A percentile compares a stretch with the other conserved stretches of the same genome.
Conservation (phyloP, 2,113 vertebrate genomes). For the Nyctibius bracteatus region DNA sequence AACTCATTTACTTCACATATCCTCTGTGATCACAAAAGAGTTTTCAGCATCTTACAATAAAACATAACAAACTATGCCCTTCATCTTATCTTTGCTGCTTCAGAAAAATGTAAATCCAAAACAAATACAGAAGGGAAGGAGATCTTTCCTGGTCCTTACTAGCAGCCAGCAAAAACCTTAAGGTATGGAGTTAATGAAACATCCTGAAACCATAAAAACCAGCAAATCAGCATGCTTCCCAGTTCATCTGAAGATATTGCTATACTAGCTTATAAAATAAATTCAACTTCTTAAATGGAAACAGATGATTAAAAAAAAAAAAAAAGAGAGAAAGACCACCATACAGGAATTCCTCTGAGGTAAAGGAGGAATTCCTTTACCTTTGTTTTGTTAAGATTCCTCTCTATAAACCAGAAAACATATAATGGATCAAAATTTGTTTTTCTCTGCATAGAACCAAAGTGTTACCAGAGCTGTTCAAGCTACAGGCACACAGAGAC, state of each 20-base stretch:
- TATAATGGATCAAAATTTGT: not conserved
- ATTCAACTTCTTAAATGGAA: not conserved
- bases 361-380: not conserved
- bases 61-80: not conserved
- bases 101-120: not conserved
- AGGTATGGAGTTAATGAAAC: not conserved
- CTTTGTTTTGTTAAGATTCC: not conserved
- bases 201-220: not conserved
- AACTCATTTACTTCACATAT: not conserved
- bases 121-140: not conserved
- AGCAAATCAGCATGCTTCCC: accelerated
- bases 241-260: not conserved
- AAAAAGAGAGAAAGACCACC: not conserved
- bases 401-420: not conserved
- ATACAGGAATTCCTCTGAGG: not conserved
- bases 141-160: not conserved
- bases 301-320: not conserved
- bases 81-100: not conserved
- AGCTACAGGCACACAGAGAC: not conserved
- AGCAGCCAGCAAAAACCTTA: not conserved
- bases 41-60: not conserved
- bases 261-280: not conserved
- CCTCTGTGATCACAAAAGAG: not conserved
- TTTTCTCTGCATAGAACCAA: not conserved
- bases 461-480: not conserved